phyloP scores from a whole-genome alignment of 2,888 invertebrate genomes.

The Calephelis perditalis region DNA sequence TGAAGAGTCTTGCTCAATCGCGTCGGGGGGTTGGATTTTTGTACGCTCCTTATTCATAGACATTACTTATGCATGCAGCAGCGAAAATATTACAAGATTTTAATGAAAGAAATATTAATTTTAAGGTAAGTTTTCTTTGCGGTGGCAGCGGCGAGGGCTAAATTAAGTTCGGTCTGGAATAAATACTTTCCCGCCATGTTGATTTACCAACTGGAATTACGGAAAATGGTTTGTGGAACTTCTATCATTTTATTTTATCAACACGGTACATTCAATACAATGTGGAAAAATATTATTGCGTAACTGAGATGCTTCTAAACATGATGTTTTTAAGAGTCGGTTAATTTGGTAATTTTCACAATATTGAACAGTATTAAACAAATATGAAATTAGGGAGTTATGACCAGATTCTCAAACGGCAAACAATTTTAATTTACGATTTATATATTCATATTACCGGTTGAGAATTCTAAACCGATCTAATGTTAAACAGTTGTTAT shows the following conservation, averaged over 20 bases:
- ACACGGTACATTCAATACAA: too few species aligned
- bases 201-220: slow-evolving; percentile 11
- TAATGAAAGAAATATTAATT: slow-evolving; percentile 80
- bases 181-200: slow-evolving; percentile 29
- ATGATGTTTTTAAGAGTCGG: too few species aligned
- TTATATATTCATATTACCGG: too few species aligned
- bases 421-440: too few species aligned
- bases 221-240: slow-evolving; percentile 1
- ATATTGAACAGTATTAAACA: too few species aligned
- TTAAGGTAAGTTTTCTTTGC: slow-evolving; percentile 74
- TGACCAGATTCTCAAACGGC: too few species aligned
- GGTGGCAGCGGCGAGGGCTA: slow-evolving; percentile 48
- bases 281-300: too few species aligned
- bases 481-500: too few species aligned
- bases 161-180: slow-evolving; percentile 56
- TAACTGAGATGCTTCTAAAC: too few species aligned
- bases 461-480: too few species aligned
- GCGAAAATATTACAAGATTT: slow-evolving; percentile 78
- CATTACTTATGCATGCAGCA: slow-evolving; percentile 80
- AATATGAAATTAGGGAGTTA: too few species aligned
- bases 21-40: slow-evolving; percentile 41
- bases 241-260: not conserved
- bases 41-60: slow-evolving; percentile 71
- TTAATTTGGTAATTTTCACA: too few species aligned
- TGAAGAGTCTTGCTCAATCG: slow-evolving; percentile 28